phyloP scores from a whole-genome alignment of 2,888 invertebrate genomes.

The Nebria brevicollis region DNA sequence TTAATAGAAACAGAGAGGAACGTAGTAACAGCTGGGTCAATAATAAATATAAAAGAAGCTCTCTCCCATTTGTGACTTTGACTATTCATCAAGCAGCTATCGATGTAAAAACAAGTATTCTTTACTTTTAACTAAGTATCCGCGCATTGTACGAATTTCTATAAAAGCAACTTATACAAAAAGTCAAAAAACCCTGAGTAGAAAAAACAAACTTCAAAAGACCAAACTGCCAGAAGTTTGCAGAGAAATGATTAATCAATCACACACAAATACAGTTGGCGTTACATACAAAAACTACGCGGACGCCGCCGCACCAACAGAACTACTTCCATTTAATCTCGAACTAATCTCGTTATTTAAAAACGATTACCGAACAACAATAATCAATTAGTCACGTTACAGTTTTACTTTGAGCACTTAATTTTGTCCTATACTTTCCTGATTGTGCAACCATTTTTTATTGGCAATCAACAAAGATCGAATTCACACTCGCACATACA shows the following conservation, averaged over 20 bases:
- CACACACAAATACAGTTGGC: slow-evolving; percentile 42
- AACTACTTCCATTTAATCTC: slow-evolving; percentile 38
- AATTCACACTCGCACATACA: not conserved
- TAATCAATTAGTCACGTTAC: slow-evolving; percentile 42
- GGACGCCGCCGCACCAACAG: slow-evolving; percentile 9
- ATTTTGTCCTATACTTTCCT: not conserved
- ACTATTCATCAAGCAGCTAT: not conserved
- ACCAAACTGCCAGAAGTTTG: slow-evolving; percentile 14
- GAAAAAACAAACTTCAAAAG: not conserved
- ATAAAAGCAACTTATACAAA: not conserved
- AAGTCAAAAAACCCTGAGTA: not conserved
- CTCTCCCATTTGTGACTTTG: not conserved
- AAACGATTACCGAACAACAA: slow-evolving; percentile 43
- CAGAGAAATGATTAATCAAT: slow-evolving; percentile 45
- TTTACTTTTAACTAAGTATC: not conserved
- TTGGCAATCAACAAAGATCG: not conserved
- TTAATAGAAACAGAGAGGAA: too few species aligned
- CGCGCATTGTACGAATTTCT: not conserved
- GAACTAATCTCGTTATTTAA: slow-evolving; percentile 46
- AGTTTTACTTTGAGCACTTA: not conserved
- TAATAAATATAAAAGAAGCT: not conserved
- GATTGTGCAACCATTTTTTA: not conserved
- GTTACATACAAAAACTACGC: not conserved
- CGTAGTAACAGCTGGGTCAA: too few species aligned
- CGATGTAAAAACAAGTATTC: not conserved